phyloP scores from a whole-genome alignment of 2,797 vertebrate species.

The Botia almorhae region DNA sequence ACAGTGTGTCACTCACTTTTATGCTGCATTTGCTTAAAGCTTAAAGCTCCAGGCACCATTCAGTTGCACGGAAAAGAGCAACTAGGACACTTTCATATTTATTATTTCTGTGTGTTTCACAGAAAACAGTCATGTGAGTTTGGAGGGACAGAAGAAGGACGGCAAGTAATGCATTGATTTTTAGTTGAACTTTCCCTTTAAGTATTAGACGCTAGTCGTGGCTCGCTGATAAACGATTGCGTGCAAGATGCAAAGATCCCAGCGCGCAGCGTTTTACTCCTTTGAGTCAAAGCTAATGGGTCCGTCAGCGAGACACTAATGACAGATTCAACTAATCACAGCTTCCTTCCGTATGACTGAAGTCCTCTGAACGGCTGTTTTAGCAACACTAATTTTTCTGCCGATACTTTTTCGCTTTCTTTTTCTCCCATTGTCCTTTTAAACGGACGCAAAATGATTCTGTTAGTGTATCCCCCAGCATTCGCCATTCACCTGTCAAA shows the following conservation, averaged over 20 bases:
- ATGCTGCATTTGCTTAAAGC: not conserved
- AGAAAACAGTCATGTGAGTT: not conserved
- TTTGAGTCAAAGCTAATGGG: constrained; percentile 36
- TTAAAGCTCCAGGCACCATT: not conserved
- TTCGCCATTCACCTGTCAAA: constrained; percentile 59
- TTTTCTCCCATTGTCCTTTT: constrained; percentile 41
- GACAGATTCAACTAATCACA: constrained; percentile 56
- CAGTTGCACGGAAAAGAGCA: not conserved
- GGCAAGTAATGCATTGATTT: not conserved
- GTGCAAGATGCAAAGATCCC: constrained; percentile 35
- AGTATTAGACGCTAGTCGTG: not conserved
- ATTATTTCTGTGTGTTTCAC: not conserved
- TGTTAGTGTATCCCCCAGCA: constrained; percentile 55
- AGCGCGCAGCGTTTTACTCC: constrained; percentile 31
- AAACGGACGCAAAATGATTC: constrained; percentile 52
- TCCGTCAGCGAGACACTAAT: constrained; percentile 41
- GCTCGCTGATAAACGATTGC: constrained; percentile 18
- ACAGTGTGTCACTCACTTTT: not conserved
- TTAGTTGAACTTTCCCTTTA: constrained; percentile 1
- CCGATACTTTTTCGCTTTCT: constrained; percentile 36
- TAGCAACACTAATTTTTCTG: constrained; percentile 52
- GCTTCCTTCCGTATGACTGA: constrained; percentile 51
- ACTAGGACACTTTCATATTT: not conserved
- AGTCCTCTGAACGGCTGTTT: constrained; percentile 50
- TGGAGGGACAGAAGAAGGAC: not conserved